phyloP scores from a whole-genome alignment of 2,888 invertebrate species.

The Eupithecia centaureata region DNA sequence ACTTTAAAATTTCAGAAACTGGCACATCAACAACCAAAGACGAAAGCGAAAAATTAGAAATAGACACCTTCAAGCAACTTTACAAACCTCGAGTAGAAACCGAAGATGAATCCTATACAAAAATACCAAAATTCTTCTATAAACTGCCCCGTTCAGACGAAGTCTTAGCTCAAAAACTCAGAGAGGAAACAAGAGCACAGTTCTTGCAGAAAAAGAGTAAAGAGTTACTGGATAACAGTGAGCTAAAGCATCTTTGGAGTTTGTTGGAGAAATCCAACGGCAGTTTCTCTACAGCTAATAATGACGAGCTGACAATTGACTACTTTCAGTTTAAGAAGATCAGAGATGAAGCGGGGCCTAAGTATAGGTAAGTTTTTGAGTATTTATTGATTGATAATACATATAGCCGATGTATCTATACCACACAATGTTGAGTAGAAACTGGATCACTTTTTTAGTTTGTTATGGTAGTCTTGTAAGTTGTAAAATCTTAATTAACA shows the following conservation, averaged over 20 bases:
- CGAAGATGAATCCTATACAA: constrained; percentile 80
- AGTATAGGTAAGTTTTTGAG: constrained; percentile 84
- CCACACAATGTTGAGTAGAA: too few relatives aligned
- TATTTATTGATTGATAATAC: too few relatives aligned
- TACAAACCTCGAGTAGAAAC: constrained; percentile 81
- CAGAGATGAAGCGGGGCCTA: constrained; percentile 88
- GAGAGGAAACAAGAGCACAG: constrained; percentile 94
- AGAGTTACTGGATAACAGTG: constrained; percentile 93
- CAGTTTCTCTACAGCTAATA: constrained; percentile 84
- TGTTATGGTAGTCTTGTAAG: too few relatives aligned
- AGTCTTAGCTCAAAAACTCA: constrained; percentile 89
- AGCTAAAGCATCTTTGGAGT: constrained; percentile 93
- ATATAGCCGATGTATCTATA: too few relatives aligned
- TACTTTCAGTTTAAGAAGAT: constrained; percentile 94
- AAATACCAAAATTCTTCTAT: constrained; percentile 90
- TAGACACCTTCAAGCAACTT: constrained; percentile 81
- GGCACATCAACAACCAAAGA: constrained; percentile 71
- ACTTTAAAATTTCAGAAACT: constrained; percentile 56
- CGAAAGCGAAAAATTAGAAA: constrained; percentile 77
- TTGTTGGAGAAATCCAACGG: constrained; percentile 92
- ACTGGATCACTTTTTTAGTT: too few relatives aligned
- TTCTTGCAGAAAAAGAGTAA: constrained; percentile 93
- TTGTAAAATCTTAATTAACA: too few relatives aligned
- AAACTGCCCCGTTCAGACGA: constrained; percentile 91
- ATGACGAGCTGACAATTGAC: constrained; percentile 92